Evolutionary conservation across 2,113 vertebrate species (phyloP).

Genomic region (Oreochromis spilurus): DNA sequence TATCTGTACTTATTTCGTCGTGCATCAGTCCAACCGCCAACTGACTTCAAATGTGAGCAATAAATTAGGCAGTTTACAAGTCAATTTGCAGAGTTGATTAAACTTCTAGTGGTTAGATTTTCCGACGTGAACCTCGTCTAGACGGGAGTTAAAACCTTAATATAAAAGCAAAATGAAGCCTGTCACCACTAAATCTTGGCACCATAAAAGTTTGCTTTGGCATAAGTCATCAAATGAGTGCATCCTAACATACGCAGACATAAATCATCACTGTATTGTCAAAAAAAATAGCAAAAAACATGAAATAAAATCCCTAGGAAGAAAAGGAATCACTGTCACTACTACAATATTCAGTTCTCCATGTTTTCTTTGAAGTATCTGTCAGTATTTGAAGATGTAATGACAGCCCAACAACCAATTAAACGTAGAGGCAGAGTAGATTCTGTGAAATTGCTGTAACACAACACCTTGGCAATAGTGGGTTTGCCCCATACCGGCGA

Average conservation of each 20-base stretch:
- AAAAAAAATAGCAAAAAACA: slow-evolving; percentile 16
- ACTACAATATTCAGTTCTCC: not conserved
- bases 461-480: not conserved
- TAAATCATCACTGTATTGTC: slow-evolving; percentile 9
- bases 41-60: slow-evolving; percentile 25
- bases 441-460: slow-evolving; percentile 25
- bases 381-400: slow-evolving; percentile 52
- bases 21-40: not conserved
- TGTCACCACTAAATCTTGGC: slow-evolving; percentile 30
- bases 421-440: slow-evolving; percentile 12
- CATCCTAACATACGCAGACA: not conserved
- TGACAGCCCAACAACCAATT: slow-evolving; percentile 62
- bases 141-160: slow-evolving; percentile 23
- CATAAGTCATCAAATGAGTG: not conserved
- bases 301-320: slow-evolving; percentile 15
- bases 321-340: slow-evolving; percentile 52
- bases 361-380: slow-evolving; percentile 50
- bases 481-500: not conserved
- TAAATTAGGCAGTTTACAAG: slow-evolving; percentile 49
- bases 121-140: slow-evolving; percentile 48
- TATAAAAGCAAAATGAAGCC: slow-evolving; percentile 31
- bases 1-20: not conserved
- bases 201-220: not conserved
- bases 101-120: slow-evolving; percentile 44
- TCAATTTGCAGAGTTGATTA: slow-evolving; percentile 55